These are phyloP conservation scores for Aphidius gifuensis DNA, from an alignment of 1,140 invertebrate species.

Conservation along the genomic window DNA sequence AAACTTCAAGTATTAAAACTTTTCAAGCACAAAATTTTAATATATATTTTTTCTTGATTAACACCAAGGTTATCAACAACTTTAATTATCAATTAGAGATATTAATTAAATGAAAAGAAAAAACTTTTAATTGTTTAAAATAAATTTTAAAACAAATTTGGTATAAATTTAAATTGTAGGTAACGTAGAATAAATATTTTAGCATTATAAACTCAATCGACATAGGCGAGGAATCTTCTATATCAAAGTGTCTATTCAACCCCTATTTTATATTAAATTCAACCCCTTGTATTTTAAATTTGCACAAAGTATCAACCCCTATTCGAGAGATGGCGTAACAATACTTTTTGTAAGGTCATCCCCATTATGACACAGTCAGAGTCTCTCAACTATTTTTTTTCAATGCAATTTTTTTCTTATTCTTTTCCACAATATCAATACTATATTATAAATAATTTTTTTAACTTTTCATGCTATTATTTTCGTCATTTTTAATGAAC, in stretches of 20 bases:
- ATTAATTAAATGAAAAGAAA: too few species aligned
- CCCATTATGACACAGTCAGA: not conserved
- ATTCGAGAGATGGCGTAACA: conserved; percentile 22
- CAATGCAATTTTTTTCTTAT: not conserved
- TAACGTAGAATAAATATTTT: not conserved
- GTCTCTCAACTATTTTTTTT: not conserved
- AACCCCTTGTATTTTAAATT: not conserved
- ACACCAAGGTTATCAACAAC: too few species aligned
- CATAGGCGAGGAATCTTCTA: too few species aligned
- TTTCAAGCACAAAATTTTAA: too few species aligned
- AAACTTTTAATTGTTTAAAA: too few species aligned
- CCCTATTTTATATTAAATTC: not conserved
- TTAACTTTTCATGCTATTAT: not conserved
- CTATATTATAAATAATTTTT: not conserved
- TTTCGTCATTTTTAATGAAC: not conserved
- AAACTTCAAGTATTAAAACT: too few species aligned
- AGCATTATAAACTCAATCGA: too few species aligned
- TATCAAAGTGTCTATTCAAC: not conserved
- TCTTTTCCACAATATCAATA: not conserved
- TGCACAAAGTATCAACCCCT: conserved; percentile 4
- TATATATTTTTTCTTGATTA: too few species aligned
- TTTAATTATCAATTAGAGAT: too few species aligned
- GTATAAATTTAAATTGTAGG: not conserved
- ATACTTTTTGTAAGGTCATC: conserved; percentile 10
- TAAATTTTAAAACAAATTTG: too few species aligned